phyloP scores from a whole-genome alignment of 2,797 vertebrate genomes.

The Amniataba percoides region DNA sequence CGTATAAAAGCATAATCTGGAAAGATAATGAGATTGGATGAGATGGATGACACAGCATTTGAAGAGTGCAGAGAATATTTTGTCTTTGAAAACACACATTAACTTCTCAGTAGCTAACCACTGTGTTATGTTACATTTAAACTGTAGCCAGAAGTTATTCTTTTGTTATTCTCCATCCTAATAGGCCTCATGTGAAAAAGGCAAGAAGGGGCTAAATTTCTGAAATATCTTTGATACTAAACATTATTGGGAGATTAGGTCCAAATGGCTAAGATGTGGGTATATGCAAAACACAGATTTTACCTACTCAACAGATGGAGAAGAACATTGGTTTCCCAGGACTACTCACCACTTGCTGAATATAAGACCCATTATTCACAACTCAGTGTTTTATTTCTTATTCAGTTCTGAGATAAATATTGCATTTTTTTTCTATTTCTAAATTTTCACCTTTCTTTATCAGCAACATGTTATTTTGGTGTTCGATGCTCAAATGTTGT shows the following conservation, averaged over 20 bases:
- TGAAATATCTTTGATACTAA: too few species aligned
- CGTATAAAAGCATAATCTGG: constrained; percentile 26
- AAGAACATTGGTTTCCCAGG: not conserved
- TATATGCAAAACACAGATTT: not conserved
- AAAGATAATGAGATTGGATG: constrained; percentile 16
- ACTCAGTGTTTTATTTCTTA: not conserved
- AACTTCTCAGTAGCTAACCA: not conserved
- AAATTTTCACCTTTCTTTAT: not conserved
- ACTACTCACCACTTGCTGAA: not conserved
- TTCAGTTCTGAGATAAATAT: not conserved
- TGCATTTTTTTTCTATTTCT: not conserved
- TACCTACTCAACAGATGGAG: not conserved
- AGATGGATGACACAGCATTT: constrained; percentile 5
- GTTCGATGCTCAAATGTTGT: not conserved
- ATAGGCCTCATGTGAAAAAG: not conserved
- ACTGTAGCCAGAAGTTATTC: not conserved
- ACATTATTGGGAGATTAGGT: not conserved
- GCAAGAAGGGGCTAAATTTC: not conserved
- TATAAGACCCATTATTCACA: not conserved
- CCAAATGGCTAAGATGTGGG: not conserved
- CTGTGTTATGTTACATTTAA: not conserved
- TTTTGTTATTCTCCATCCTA: not conserved
- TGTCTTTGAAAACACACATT: not conserved
- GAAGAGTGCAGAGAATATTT: not conserved
- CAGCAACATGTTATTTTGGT: not conserved